These are phyloP conservation scores for Allobates femoralis DNA, from an alignment of 2,797 vertebrate genomes.

Conservation along the genomic window DNA sequence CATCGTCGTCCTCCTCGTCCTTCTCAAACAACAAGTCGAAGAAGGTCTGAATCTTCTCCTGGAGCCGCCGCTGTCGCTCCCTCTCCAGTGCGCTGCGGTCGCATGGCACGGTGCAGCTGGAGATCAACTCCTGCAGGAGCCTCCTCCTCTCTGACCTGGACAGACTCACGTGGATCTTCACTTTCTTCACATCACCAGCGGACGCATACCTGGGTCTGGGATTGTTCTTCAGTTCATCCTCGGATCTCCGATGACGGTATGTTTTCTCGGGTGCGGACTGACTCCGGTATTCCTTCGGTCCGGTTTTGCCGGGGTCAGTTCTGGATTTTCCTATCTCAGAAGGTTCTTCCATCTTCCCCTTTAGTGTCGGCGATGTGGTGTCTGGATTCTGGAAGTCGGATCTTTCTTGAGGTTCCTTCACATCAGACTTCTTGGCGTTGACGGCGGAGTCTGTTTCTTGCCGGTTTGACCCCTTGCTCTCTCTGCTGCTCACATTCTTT, in stretches of 20 bases:
- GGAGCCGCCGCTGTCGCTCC: constrained; percentile 58
- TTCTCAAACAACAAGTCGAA: constrained; percentile 39
- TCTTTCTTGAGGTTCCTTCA: neutral
- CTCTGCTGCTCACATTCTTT: neutral
- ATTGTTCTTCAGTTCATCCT: neutral
- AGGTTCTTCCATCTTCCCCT: neutral
- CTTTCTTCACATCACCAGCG: constrained; percentile 19
- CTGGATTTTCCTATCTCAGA: neutral
- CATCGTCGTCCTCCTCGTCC: neutral
- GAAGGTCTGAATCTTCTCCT: constrained; percentile 61
- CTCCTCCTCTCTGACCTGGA: constrained; percentile 62
- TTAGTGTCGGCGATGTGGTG: neutral
- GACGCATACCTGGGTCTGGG: neutral
- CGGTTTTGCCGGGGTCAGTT: neutral
- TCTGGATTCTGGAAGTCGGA: neutral
- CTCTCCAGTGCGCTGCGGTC: constrained; percentile 48
- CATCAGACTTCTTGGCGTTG: neutral
- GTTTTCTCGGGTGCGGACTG: neutral
- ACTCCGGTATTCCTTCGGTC: neutral
- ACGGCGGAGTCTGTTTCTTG: neutral
- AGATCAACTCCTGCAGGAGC: constrained; percentile 62
- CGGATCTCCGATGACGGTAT: neutral
- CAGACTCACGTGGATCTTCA: constrained; percentile 35
- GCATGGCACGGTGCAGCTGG: constrained; percentile 50
- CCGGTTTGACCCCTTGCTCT: neutral